Evolutionary conservation across 1,140 invertebrate genomes (phyloP).

Genomic region (Metopolophium dirhodum): DNA sequence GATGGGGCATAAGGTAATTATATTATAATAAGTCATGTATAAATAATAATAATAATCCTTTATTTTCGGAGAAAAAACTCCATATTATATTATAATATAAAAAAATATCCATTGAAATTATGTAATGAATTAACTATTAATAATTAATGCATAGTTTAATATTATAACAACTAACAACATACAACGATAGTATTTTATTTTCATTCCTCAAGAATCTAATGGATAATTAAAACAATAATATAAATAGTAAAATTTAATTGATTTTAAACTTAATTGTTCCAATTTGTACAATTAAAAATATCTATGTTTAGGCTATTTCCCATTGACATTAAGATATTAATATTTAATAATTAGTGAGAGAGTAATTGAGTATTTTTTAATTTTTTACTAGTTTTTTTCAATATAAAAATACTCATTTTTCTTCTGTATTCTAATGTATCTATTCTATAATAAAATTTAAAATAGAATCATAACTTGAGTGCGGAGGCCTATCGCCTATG

Average conservation of each 20-base stretch:
- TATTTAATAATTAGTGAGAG: no score
- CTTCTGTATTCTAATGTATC: background rate
- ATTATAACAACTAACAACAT: background rate
- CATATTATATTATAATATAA: background rate
- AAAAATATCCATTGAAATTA: background rate
- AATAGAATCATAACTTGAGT: background rate
- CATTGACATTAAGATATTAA: background rate
- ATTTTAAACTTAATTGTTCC: background rate
- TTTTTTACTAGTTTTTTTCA: background rate
- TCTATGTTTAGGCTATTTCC: background rate
- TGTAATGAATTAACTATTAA: no score
- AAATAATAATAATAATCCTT: background rate
- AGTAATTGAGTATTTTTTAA: background rate
- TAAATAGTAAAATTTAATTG: background rate
- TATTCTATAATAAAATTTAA: background rate
- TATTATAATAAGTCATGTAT: no score
- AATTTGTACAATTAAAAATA: background rate
- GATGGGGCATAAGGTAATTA: background rate
- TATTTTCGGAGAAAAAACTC: background rate
- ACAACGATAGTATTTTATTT: background rate
- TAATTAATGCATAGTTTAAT: no score
- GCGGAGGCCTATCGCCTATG: background rate
- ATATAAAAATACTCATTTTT: background rate
- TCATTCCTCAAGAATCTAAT: no score
- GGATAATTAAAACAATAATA: background rate